phyloP scores from a whole-genome alignment of 1,140 invertebrate species.

The Drosophila nebulosa region DNA sequence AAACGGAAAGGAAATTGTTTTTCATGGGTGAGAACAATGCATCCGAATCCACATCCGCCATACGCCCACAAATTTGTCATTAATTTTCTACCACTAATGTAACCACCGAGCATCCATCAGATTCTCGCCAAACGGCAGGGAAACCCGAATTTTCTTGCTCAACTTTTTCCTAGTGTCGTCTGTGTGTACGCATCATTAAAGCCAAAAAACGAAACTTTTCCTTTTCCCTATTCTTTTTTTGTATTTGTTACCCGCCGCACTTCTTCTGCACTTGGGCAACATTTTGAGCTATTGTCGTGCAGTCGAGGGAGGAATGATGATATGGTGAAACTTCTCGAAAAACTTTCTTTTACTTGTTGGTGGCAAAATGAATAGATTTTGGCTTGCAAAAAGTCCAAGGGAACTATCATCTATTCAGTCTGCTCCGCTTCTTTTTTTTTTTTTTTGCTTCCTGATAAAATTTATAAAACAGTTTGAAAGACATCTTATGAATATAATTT shows the following conservation, averaged over 20 bases:
- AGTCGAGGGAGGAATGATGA: neutral
- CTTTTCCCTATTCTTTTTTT: neutral
- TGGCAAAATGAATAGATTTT: constrained; percentile 1
- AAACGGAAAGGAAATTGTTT: constrained; percentile 4
- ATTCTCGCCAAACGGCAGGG: neutral
- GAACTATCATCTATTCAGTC: neutral
- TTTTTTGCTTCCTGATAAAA: neutral
- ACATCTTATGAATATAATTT: neutral
- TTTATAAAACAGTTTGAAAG: neutral
- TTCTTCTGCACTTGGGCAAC: neutral
- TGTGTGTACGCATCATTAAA: constrained; percentile 25
- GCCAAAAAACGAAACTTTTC: constrained; percentile 13
- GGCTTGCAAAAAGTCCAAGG: neutral
- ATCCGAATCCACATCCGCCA: neutral
- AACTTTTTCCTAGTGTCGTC: constrained; percentile 2
- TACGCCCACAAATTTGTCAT: constrained; percentile 14
- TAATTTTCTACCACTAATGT: constrained; percentile 14
- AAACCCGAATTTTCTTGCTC: constrained; percentile 1
- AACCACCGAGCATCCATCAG: neutral
- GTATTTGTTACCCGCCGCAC: neutral
- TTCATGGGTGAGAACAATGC: constrained; percentile 1
- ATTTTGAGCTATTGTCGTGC: constrained; percentile 13
- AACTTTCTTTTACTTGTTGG: neutral
- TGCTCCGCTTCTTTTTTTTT: neutral
- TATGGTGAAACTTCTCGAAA: neutral